These are phyloP conservation scores for Dissostichus mawsoni DNA, from an alignment of 2,113 vertebrate genomes.

Conservation along the genomic window DNA sequence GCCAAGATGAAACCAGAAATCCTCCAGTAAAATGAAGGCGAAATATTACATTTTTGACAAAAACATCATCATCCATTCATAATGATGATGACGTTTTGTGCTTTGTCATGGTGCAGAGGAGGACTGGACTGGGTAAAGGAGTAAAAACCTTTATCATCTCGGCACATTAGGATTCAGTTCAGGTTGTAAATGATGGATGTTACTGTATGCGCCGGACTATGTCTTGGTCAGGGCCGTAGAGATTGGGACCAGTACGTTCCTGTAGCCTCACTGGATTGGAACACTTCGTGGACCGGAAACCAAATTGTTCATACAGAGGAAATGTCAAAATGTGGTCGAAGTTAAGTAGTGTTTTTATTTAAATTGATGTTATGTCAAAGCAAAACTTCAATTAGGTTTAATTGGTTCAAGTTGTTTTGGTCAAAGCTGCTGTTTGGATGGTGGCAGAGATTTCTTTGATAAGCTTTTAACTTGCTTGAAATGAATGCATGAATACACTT, in stretches of 20 bases:
- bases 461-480: not conserved
- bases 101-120: conserved; percentile 10
- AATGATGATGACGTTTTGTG: not conserved
- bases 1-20: not conserved
- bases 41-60: not conserved
- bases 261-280: not conserved
- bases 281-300: not conserved
- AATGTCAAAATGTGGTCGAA: not conserved
- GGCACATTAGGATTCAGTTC: conserved; percentile 15
- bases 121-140: not conserved
- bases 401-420: not conserved
- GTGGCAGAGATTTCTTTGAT: too few relatives aligned
- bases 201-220: not conserved
- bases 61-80: not conserved
- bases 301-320: not conserved
- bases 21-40: not conserved
- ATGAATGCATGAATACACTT: not conserved
- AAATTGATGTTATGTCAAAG: too few relatives aligned
- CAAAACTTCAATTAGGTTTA: not conserved
- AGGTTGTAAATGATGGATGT: conserved; percentile 24
- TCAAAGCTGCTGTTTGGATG: too few relatives aligned
- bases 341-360: not conserved
- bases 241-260: not conserved
- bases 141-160: conserved; percentile 23
- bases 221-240: not conserved